Base-by-base conservation (phyloP, 2,113 vertebrate species). In the Calyptomena viridis region DNA sequence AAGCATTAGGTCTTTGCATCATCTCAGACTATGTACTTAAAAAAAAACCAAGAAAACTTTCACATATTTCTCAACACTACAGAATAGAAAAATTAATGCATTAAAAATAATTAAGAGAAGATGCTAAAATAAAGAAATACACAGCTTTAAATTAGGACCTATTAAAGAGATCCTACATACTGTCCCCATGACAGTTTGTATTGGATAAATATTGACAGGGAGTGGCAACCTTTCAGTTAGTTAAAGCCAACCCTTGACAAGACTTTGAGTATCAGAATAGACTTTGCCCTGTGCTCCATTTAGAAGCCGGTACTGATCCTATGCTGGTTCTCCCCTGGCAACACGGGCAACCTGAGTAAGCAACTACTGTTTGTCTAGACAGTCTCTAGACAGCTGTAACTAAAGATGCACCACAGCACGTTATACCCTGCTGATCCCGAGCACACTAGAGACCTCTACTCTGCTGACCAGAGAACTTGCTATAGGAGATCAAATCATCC, bases 181-280 rank as follows among this genome's bases (percentile, higher is more conserved):
- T 90, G 31, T 89, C 80, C 73, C 58, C 46, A 72, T 58, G 69
- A 95, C 73, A 94, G 66, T 67, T 49, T 74, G 40, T 49, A 58
- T 4, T 77, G 40, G 58, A 86, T 85, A 93, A 95, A 95, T 94
- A 95, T 92, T 95, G 92, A 94, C 75, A 94, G 71, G 89, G 93
- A 94, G 89, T 87, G 84, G 95, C 86, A 87, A 67, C 37, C 31
- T 91, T 77, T 58, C 56, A 75, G 83, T 44, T 33, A 84, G 46
- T 22, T 52, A 83, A 91, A 93, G 75, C 52, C 28, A 83, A 91
- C 39, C 75, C 50, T 87, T 62, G 39, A 64, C 42, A 83, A 50
- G 78, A 88, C 40, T 93, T 73, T 85, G 42, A 90, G 63, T 86
- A 93, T 67, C 94, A 71, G 84, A 55, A 53, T 2, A 94, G 87